These are phyloP conservation scores for Mohoua ochrocephala DNA, from an alignment of 2,113 vertebrate species.

Conservation along the genomic window DNA sequence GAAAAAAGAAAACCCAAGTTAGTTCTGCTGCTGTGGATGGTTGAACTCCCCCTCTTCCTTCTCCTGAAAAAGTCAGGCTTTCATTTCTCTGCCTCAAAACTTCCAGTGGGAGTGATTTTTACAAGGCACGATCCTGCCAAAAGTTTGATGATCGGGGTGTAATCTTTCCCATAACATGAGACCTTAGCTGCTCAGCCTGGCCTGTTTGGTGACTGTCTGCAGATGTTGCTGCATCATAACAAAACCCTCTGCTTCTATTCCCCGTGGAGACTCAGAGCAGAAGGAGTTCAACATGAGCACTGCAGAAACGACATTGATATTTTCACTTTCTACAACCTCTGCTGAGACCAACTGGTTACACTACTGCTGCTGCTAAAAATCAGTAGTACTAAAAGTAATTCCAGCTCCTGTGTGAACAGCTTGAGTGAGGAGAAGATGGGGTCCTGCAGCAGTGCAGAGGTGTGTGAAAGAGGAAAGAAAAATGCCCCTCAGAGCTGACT, in stretches of 20 bases:
- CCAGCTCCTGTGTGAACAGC: neutral
- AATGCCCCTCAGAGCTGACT: neutral
- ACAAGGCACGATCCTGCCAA: slow-evolving; percentile 22
- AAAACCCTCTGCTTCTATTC: neutral
- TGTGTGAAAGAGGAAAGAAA: neutral
- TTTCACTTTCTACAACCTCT: neutral
- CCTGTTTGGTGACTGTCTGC: neutral
- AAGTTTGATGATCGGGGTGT: neutral
- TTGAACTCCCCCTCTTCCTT: neutral
- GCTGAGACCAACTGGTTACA: neutral
- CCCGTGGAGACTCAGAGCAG: neutral
- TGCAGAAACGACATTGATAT: neutral
- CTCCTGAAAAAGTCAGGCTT: slow-evolving; percentile 20
- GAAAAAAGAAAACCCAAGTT: neutral
- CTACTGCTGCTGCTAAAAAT: neutral
- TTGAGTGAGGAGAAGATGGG: neutral
- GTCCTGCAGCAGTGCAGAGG: neutral
- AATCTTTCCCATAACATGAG: slow-evolving; percentile 18
- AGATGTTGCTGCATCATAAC: slow-evolving; percentile 31
- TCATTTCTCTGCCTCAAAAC: slow-evolving; percentile 14
- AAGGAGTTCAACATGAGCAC: neutral
- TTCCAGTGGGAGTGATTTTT: slow-evolving; percentile 27
- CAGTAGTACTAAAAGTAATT: neutral
- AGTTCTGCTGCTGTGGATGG: slow-evolving; percentile 6
- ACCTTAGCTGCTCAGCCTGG: neutral